phyloP scores from a whole-genome alignment of 2,888 invertebrate species.

The Pardosa pseudoannulata region DNA sequence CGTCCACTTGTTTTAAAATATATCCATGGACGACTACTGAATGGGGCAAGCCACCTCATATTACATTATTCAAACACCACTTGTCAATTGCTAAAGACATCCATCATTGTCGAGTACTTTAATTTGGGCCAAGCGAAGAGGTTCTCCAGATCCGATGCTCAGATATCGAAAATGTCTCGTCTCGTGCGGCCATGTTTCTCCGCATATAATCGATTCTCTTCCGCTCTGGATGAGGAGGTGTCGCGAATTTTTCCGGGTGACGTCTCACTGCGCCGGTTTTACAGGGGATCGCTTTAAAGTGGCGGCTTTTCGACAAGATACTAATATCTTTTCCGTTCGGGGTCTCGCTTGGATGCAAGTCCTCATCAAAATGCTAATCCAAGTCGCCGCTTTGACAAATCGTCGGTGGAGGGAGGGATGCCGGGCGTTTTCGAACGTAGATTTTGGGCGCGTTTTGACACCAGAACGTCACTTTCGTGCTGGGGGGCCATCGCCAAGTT shows the following conservation, averaged over 20 bases:
- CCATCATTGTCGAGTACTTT: background rate
- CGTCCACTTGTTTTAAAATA: too few species aligned
- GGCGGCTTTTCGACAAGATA: conserved; percentile 65
- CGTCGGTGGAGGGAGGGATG: conserved; percentile 24
- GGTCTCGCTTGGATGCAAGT: conserved; percentile 36
- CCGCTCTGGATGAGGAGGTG: background rate
- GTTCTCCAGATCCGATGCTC: background rate
- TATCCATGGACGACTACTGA: too few species aligned
- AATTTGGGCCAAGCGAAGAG: background rate
- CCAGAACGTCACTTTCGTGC: background rate
- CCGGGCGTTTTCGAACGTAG: background rate
- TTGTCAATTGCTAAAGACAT: too few species aligned
- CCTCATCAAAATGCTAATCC: conserved; percentile 64
- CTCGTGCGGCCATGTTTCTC: background rate
- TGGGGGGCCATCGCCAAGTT: background rate
- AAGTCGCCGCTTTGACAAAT: conserved; percentile 62
- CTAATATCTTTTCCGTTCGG: conserved; percentile 51
- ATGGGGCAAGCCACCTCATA: too few species aligned
- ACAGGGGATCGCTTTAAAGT: conserved; percentile 44
- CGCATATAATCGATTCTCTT: conserved; percentile 3
- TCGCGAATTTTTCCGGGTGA: conserved; percentile 26
- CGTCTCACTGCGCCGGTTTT: conserved; percentile 33
- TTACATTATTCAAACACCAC: too few species aligned
- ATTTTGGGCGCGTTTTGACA: conserved; percentile 58
- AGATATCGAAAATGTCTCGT: background rate